Evolutionary conservation across 2,797 vertebrate species (phyloP), one percentile per base, ranked within the genome.

Genomic region (Gephyroberyx darwinii): DNA sequence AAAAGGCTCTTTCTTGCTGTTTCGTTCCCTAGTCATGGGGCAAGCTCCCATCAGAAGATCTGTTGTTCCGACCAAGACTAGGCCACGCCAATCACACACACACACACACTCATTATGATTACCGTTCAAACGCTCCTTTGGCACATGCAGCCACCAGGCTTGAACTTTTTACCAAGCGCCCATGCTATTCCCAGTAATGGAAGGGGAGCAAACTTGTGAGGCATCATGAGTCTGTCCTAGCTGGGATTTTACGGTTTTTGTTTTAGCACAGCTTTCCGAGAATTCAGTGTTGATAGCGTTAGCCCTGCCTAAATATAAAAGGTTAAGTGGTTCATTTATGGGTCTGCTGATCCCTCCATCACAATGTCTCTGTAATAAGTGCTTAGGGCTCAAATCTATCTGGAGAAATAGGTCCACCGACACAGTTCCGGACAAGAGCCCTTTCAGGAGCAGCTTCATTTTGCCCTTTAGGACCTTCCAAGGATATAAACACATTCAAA

Each of bases 281-380:
- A 45, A 80, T 53, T 17, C 53, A 12, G 13, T 13, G 31, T 60
- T 50, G 45, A 74, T 43, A 61, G 71, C 76, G 68, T 59, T 1
- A n/a, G 22, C 56, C 17, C 30, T 13, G 67, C 48, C 55, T 59
- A 61, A 75, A 74, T 41, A 83, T 69, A 80, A 39, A 78, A 59
- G 71, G 57, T 17, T 16, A 35, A 78, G 71, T 55, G 54, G 33
- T 71, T 84, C 59, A 69, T 84, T 77, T 68, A 41, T 62, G 70
- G 80, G 62, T 83, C 83, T 82, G 84, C 74, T 84, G 81, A 79
- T 84, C 72, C 43, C 72, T 47, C 22, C 51, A 45, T 55, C 51
- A 45, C 78, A 58, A 19, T 72, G 67, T 66, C 19, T 64, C 33
- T 41, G 17, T n/a, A 57, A 71, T 41, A 45, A 26, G 62, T 1